These are phyloP conservation scores for Coelopa pilipes DNA, from an alignment of 2,888 invertebrate species.

Conservation along the genomic window DNA sequence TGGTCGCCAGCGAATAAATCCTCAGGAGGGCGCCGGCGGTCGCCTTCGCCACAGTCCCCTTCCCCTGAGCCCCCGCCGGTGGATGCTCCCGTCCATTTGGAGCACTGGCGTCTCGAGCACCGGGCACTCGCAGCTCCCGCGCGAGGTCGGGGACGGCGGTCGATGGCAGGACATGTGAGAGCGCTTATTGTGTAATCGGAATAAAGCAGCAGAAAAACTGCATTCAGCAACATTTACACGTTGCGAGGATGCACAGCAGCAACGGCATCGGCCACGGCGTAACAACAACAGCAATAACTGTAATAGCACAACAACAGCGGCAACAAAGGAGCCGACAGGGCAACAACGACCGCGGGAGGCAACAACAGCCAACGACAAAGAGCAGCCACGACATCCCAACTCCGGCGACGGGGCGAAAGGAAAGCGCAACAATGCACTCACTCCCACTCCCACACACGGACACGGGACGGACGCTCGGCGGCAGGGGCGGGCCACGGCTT, in stretches of 20 bases:
- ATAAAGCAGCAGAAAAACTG: constrained; percentile 20
- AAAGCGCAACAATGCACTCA: too few species aligned
- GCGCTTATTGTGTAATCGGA: constrained; percentile 20
- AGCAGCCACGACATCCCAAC: too few species aligned
- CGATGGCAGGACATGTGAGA: neutral
- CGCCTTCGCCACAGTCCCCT: too few species aligned
- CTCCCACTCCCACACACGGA: too few species aligned
- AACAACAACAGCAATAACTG: constrained; percentile 8
- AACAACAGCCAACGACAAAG: neutral
- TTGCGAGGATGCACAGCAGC: neutral
- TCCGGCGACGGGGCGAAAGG: too few species aligned
- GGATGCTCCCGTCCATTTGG: neutral
- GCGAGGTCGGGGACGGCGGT: neutral
- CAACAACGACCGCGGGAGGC: neutral
- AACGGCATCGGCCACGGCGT: neutral
- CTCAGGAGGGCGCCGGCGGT: too few species aligned
- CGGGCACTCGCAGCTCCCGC: too few species aligned
- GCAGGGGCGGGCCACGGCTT: too few species aligned
- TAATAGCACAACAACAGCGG: neutral
- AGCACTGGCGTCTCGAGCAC: neutral
- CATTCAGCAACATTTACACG: constrained; percentile 15
- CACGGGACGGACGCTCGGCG: too few species aligned
- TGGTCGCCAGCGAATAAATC: too few species aligned
- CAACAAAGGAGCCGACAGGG: constrained; percentile 2
- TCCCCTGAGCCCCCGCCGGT: too few species aligned